Evolutionary conservation across 1,140 invertebrate species (phyloP), one percentile per base, ranked within the genome.

Genomic region (Monomorium pharaonis): DNA sequence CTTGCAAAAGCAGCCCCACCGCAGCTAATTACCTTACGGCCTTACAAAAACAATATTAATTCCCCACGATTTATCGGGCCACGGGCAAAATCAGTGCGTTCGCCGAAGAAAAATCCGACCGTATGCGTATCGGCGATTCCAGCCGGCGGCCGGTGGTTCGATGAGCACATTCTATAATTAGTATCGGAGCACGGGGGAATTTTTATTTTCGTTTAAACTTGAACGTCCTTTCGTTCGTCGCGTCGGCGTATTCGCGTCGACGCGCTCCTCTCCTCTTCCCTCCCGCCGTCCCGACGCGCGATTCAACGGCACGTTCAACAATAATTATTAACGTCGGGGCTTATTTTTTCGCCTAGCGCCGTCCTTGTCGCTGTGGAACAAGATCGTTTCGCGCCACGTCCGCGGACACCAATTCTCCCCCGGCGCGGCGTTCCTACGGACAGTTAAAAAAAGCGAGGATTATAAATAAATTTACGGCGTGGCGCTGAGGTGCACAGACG

Each of bases 121-220:
- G 72, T 69, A 77, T 30, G 87, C 85, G 75, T 87, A 92, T 89
- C 88, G 90, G 90, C 90, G 93, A 94, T 93, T 92, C n/a, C 89
- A 85, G 89, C 60, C 85, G 86, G 90, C 86, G 88, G 7, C 7
- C 9, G 44, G 88, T 88, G 87, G 65, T 86, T 88, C 90, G 74
- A 89, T 87, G 80, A 90, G 88, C 92, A 89, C 86, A 91, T 94
- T 94, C 94, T 94, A 94, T 94, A 94, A 94, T 94, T 94, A 94
- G 93, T 58, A 89, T 84, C 90, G 91, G 86, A 88, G 91, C 86
- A 69, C 86, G 88, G 84, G 87, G 77, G 87, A 84, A 94, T 93
- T 94, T 94, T 94, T 94, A 94, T 94, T 94, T 94, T 94, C 91
- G 92, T 92, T 94, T 94, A 94, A 94, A 94, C 93, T 94, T 94